phyloP scores from a whole-genome alignment of 2,797 vertebrate species.

The Sibirionetta formosa region DNA sequence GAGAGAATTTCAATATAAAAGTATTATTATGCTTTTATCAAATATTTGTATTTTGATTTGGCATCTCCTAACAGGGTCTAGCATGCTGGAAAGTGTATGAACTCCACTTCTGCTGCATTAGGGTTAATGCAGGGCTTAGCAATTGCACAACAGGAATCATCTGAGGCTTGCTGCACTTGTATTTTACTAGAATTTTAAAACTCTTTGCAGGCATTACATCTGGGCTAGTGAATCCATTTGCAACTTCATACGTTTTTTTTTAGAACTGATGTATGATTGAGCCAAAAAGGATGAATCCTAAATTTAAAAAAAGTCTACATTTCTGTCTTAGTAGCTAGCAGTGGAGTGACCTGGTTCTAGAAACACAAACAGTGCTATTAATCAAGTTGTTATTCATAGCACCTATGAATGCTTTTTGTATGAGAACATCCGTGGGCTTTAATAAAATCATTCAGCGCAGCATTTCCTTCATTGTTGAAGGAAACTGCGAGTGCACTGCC shows the following conservation, averaged over 20 bases:
- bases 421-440: not conserved
- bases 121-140: not conserved
- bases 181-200: not conserved
- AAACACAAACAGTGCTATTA: constrained; percentile 3
- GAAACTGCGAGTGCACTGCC: not conserved
- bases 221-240: not conserved
- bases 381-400: not conserved
- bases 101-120: not conserved
- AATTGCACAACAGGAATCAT: not conserved
- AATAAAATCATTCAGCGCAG: not conserved
- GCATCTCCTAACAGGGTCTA: not conserved
- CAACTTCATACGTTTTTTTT: not conserved
- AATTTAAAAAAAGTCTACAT: not conserved
- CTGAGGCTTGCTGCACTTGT: not conserved
- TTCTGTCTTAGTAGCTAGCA: not conserved
- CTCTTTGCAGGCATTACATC: not conserved
- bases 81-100: not conserved
- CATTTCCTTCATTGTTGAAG: not conserved
- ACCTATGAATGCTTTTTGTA: not conserved
- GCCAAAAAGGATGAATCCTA: not conserved
- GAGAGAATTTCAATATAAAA: not conserved
- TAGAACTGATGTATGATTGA: not conserved
- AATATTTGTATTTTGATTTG: not conserved
- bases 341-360: not conserved
- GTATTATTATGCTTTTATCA: not conserved